A percentile compares a stretch with the other conserved stretches of the same genome.
Conservation (phyloP, 2,888 invertebrate genomes). For the Cheilosia impressa region DNA sequence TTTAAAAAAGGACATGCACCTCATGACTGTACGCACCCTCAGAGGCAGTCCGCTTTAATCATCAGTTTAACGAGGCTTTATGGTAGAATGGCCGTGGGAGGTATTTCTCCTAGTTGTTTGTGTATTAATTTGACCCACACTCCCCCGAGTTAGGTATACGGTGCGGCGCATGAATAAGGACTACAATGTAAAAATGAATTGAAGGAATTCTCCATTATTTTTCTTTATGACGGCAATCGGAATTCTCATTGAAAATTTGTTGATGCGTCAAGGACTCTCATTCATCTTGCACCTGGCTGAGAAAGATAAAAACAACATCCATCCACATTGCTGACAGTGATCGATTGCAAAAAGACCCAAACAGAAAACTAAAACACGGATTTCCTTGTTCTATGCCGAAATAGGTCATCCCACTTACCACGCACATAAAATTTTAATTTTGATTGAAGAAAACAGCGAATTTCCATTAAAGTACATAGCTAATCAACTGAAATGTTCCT, state of each 20-base stretch:
- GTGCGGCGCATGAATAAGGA: conserved; percentile 1
- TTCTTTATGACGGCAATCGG: not conserved
- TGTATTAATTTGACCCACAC: not conserved
- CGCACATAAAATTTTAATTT: conserved; percentile 14
- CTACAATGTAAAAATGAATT: conserved; percentile 11
- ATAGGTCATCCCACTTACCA: conserved; percentile 9
- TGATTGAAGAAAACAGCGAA: conserved; percentile 38
- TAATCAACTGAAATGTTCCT: conserved; percentile 26
- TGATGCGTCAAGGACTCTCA: not conserved
- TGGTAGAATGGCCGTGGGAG: not conserved
- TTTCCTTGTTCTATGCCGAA: not conserved
- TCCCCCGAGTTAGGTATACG: not conserved
- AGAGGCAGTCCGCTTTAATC: not conserved
- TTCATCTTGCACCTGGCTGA: conserved; percentile 27
- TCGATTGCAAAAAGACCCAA: conserved; percentile 45
- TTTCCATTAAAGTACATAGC: conserved; percentile 44
- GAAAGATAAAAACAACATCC: not conserved
- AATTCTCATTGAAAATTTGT: not conserved
- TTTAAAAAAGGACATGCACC: conserved; percentile 30
- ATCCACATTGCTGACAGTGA: conserved; percentile 38
- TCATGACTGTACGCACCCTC: conserved; percentile 1
- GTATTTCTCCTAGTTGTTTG: not conserved
- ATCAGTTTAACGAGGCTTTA: conserved; percentile 16
- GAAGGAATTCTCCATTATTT: not conserved
- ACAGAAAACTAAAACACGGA: conserved; percentile 5